Evolutionary conservation across 2,888 invertebrate species (phyloP), one percentile per base, ranked within the genome.

Genomic region (Vesta saturnalis): DNA sequence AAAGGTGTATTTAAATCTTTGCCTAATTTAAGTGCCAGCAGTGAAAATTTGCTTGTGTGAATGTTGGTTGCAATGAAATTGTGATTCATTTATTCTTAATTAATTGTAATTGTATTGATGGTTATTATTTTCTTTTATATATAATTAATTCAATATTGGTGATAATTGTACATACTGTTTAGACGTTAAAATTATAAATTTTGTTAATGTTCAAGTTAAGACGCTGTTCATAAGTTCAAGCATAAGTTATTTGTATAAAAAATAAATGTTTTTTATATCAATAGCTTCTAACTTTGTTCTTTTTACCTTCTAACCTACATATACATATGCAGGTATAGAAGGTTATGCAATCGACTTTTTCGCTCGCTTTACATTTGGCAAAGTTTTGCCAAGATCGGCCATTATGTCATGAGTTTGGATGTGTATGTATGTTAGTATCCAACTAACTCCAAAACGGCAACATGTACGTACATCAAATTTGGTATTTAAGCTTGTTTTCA

Each of bases 11-110:
- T 88, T 77, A 88, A 88, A 81, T 88, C 88, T 77, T 87, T 92
- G 86, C 91, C 91, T 84, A 91, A 91, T 86, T 86, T 91, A 85
- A 90, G 89, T 83, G 89, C 90, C 78, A 89, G 89, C 82, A 89
- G 88, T 82, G 90, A 90, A 83, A 88, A 87, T 80, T 85, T 89
- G 78, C 86, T 90, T 76, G 87, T 86, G 79, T 81, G 81, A 86
- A 65, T 64, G 62, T 55, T 57, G 59, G 56, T 56, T 21, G 46
- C 56, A 61, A 67, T 43, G 47, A 61, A 61, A 60, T 54, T 67
- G 64, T 67, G 67, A 64, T 69, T 71, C 46, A 71, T 55, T 55
- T 58, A 60, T 35, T 47, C 55, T 64, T 64, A 55, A 64, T 63
- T 54, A 60, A 55, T 64, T 60, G 52, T 14, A 59, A 43, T 46